These are phyloP conservation scores for Enteromius radiatus DNA, from an alignment of 2,797 vertebrate species.

Conservation along the genomic window DNA sequence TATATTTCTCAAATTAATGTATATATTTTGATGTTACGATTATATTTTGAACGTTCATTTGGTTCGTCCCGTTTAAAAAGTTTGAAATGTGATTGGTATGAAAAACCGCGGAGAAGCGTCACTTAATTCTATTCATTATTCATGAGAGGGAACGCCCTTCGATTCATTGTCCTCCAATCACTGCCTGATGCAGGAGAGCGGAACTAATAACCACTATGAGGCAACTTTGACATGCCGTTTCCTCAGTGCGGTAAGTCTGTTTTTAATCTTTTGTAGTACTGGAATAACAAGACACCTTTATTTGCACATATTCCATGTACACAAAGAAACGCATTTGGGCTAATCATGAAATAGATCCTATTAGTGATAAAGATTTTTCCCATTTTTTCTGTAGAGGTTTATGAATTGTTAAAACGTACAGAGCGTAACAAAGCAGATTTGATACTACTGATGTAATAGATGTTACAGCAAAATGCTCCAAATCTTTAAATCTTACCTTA, in stretches of 20 bases:
- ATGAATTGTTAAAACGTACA: not conserved
- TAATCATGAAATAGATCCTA: too few species aligned
- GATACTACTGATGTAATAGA: not conserved
- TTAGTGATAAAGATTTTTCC: not conserved
- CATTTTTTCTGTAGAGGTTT: not conserved
- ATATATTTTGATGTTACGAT: not conserved
- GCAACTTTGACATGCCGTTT: not conserved
- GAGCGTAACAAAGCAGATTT: not conserved
- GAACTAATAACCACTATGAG: not conserved
- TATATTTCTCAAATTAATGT: not conserved
- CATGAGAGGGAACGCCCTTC: not conserved
- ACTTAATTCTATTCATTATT: not conserved
- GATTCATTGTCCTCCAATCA: not conserved
- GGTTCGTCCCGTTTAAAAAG: not conserved
- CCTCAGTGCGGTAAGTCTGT: too few species aligned
- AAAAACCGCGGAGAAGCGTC: not conserved
- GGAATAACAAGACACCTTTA: not conserved
- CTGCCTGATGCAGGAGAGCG: not conserved
- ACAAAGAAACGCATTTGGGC: not conserved
- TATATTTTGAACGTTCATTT: not conserved
- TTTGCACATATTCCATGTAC: not conserved
- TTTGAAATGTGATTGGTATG: not conserved
- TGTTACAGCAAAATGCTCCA: not conserved
- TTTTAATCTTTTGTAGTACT: not conserved
- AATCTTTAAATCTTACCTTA: slow-evolving; percentile 69